phyloP scores from a whole-genome alignment of 2,888 invertebrate genomes.

The Pollenia labialis region DNA sequence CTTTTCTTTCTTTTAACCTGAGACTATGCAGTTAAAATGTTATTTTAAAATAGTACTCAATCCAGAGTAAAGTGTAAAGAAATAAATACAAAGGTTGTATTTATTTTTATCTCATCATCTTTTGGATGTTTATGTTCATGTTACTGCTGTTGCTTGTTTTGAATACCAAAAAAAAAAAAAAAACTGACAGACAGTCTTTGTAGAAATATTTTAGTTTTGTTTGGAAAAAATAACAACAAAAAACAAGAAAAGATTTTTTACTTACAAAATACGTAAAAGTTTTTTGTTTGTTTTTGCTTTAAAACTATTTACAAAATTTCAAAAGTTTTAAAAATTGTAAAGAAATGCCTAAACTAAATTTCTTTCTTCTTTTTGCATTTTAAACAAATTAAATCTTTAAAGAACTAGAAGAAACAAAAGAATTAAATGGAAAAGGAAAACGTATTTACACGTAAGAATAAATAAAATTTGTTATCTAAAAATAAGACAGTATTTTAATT shows the following conservation, averaged over 20 bases:
- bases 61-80: not conserved
- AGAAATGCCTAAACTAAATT: not conserved
- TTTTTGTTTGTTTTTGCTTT: not conserved
- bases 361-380: not conserved
- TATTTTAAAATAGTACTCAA: not conserved
- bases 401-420: slow-evolving; percentile 1
- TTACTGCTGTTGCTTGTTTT: slow-evolving; percentile 22
- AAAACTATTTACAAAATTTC: not conserved
- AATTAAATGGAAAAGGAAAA: not conserved
- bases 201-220: not conserved
- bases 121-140: slow-evolving; percentile 43
- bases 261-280: not conserved
- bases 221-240: not conserved
- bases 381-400: not conserved
- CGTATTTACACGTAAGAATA: slow-evolving; percentile 9
- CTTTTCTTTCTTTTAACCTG: slow-evolving; percentile 23
- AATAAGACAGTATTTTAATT: slow-evolving; percentile 22
- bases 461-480: slow-evolving; percentile 20
- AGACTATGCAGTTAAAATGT: slow-evolving; percentile 24
- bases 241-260: slow-evolving; percentile 12
- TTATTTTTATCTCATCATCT: slow-evolving; percentile 64
- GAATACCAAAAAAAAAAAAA: not conserved
- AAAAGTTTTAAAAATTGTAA: not conserved
- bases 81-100: not conserved
- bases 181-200: slow-evolving; percentile 23